Evolutionary conservation across 2,797 vertebrate genomes (phyloP), one percentile per base, ranked within the genome.

Genomic region (Gouania willdenowi): DNA sequence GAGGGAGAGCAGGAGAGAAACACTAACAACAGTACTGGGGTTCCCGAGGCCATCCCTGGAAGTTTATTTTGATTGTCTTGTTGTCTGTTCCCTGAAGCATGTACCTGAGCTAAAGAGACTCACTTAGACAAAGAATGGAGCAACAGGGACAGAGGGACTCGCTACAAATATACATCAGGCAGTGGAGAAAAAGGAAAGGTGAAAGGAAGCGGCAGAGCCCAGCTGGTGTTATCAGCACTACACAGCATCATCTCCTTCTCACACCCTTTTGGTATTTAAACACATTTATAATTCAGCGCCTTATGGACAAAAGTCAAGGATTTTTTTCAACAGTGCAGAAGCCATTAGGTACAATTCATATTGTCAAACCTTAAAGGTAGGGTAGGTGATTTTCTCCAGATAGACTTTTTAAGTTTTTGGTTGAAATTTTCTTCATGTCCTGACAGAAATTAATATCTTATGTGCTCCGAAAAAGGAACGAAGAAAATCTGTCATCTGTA

Each of bases 81-180:
- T 64, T 70, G 66, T 66, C 60, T 66, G 71, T 55, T 82, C 70
- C 59, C 66, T 56, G 31, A 77, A 77, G 75, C 74, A 49, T 77
- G 66, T 63, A 75, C 48, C 71, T 66, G 51, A 75, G 70, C 51
- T 66, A 66, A 72, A 66, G 65, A 80, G 57, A 66, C 61, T 78
- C 60, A 61, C 59, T 74, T 70, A 73, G 71, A 73, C 71, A 73
- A 67, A 66, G 63, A 54, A 46, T 49, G 48, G 50, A 52, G 50
- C 55, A 67, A 41, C 39, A 28, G 50, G 47, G 54, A 77, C 36
- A 57, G 41, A 50, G 46, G 41, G 45, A 59, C 62, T 78, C 62
- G 27, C 52, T 42, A 31, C 61, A 74, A 64, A 81, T 78, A 70
- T 70, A 59, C 71, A 56, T 78, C 75, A 70, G 66, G 31, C 42